Conservation (phyloP, 2,113 vertebrate genomes). For the Elephantulus edwardii region DNA sequence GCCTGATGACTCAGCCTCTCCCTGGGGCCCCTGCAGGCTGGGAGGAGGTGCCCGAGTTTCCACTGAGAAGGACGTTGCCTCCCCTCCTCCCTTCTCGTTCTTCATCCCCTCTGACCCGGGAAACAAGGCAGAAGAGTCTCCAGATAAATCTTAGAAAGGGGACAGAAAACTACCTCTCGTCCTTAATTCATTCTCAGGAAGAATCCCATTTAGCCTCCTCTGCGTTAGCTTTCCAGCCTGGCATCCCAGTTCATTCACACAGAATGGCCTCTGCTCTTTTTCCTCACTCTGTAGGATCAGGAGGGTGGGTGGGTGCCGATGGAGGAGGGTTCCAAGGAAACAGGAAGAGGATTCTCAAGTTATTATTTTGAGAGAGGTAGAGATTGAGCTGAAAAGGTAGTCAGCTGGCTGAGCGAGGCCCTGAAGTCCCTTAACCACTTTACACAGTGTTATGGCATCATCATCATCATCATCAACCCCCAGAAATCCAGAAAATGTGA, state of each 20-base stretch:
- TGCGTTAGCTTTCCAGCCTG: neutral
- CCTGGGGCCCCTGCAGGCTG: neutral
- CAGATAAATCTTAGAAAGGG: neutral
- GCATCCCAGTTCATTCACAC: neutral
- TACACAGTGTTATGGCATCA: neutral
- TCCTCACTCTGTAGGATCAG: neutral
- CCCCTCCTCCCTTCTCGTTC: neutral
- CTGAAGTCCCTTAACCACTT: neutral
- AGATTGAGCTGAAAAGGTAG: neutral
- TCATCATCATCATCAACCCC: neutral
- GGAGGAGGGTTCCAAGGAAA: neutral
- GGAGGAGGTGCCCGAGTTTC: conserved; percentile 16
- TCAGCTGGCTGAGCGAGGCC: neutral
- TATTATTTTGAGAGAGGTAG: neutral
- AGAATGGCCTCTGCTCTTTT: neutral
- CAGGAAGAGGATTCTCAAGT: neutral
- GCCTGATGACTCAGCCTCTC: conserved; percentile 55
- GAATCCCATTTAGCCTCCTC: neutral
- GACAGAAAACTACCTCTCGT: neutral
- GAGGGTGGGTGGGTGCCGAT: neutral
- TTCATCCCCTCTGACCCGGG: neutral
- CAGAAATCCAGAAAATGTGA: neutral
- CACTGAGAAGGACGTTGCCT: neutral
- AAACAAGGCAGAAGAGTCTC: conserved; percentile 1
- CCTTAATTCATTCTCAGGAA: neutral